Evolutionary conservation across 92 coral and sea anemone species (phyloP).

Genomic region (Zoanthus gigantus): DNA sequence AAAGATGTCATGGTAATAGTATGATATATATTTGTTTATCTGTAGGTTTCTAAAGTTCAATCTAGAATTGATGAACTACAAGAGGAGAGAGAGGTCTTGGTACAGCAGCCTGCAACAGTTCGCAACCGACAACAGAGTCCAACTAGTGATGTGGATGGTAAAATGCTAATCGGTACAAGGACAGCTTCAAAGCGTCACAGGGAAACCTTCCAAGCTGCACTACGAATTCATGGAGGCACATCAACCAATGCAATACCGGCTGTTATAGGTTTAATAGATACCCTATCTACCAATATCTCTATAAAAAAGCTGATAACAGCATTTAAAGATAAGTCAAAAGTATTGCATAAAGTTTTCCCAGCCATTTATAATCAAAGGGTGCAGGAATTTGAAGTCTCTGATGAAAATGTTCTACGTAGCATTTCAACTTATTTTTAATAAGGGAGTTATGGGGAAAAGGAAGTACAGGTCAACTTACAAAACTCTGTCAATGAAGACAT

Average conservation of each 20-base stretch:
- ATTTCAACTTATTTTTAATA: conserved; percentile 56
- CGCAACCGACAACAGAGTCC: conserved; percentile 5
- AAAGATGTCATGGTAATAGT: neutral
- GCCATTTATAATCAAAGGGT: conserved; percentile 47
- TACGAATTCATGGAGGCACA: conserved; percentile 65
- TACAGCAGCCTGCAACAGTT: neutral
- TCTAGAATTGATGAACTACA: neutral
- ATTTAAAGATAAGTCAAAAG: conserved; percentile 28
- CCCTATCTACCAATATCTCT: conserved; percentile 49
- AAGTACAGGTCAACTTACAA: conserved; percentile 65
- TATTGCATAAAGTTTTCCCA: conserved; percentile 47
- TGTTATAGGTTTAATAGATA: conserved; percentile 42
- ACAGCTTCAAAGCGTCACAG: conserved; percentile 45
- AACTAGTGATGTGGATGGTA: neutral
- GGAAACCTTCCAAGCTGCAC: conserved; percentile 67
- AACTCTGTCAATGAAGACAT: conserved; percentile 56
- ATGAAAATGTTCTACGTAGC: conserved; percentile 58
- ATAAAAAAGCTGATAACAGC: conserved; percentile 55
- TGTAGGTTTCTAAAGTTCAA: conserved; percentile 14
- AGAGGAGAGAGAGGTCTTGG: conserved; percentile 7
- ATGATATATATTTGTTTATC: conserved; percentile 11
- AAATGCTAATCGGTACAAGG: conserved; percentile 20
- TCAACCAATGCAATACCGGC: conserved; percentile 57
- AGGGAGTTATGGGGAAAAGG: conserved; percentile 70
- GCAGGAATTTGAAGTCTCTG: conserved; percentile 60